Conservation (phyloP, 2,113 vertebrate species). For the Synchiropus splendidus region DNA sequence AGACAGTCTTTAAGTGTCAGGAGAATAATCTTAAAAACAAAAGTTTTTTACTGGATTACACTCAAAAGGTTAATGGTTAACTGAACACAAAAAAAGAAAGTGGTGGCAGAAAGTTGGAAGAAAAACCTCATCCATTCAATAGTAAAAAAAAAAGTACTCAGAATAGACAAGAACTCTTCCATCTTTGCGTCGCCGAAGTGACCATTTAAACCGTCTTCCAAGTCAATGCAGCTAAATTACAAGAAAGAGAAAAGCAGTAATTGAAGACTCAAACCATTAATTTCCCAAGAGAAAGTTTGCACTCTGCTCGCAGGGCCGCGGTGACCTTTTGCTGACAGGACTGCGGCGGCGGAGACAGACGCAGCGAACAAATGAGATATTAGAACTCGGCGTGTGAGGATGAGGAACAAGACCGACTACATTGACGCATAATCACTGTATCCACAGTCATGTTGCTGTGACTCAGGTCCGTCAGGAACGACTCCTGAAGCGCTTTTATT, state of each 20-base stretch:
- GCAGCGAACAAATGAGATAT: conserved; percentile 64
- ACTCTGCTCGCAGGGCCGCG: conserved; percentile 19
- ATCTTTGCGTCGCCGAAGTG: conserved; percentile 10
- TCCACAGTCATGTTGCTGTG: conserved; percentile 3
- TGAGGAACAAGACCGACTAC: conserved; percentile 31
- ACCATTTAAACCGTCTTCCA: conserved; percentile 49
- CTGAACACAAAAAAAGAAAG: too few relatives aligned
- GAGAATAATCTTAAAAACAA: too few relatives aligned
- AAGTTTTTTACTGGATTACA: too few relatives aligned
- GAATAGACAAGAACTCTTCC: background rate
- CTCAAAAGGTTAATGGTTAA: too few relatives aligned
- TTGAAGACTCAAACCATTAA: conserved; percentile 63
- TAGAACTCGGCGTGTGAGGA: conserved; percentile 37
- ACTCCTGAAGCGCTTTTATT: too few relatives aligned
- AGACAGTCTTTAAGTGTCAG: too few relatives aligned
- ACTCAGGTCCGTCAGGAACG: conserved; percentile 1
- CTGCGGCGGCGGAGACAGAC: conserved; percentile 41
- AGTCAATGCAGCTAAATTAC: conserved; percentile 57
- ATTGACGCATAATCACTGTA: conserved; percentile 18
- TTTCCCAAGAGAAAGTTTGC: conserved; percentile 62
- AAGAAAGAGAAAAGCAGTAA: conserved; percentile 41
- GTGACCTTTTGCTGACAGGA: conserved; percentile 60
- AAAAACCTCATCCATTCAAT: conserved; percentile 1
- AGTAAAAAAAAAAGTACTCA: background rate
- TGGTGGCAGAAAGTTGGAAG: too few relatives aligned